Evolutionary conservation across 2,888 invertebrate genomes (phyloP).

Genomic region (Pinctada fucata): DNA sequence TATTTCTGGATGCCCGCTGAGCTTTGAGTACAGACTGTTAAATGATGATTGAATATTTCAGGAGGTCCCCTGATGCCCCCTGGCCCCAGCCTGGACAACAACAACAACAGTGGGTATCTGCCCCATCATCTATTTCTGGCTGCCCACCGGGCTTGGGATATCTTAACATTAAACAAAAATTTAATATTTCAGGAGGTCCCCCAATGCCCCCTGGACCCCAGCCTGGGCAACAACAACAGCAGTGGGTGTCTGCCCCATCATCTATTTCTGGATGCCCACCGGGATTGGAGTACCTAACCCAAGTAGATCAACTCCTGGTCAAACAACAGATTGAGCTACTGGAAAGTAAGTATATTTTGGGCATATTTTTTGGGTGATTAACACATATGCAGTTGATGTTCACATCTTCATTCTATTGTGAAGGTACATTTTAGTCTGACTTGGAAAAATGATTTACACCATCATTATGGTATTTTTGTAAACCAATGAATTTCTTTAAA

Average conservation of each 20-base stretch:
- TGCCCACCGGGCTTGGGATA: constrained; percentile 72
- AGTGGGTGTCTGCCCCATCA: constrained; percentile 63
- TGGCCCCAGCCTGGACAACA: background rate
- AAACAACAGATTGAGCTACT: constrained; percentile 70
- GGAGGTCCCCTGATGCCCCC: background rate
- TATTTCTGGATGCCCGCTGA: constrained; percentile 70
- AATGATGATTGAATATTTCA: no score
- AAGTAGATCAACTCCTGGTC: constrained; percentile 69
- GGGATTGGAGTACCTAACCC: constrained; percentile 73
- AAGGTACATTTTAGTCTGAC: no score
- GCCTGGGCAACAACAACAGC: constrained; percentile 8
- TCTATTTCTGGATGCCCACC: constrained; percentile 69
- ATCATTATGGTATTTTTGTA: no score
- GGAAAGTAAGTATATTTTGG: constrained; percentile 57
- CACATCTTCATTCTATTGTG: no score
- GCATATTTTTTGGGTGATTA: background rate
- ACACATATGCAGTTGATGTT: no score
- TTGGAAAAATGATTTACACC: no score
- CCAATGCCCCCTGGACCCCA: no score
- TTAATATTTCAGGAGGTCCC: no score
- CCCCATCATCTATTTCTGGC: constrained; percentile 62
- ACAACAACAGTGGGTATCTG: constrained; percentile 57
- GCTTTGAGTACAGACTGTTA: constrained; percentile 70
- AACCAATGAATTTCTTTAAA: no score
- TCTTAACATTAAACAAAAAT: no score